Evolutionary conservation across 2,797 vertebrate genomes (phyloP), one percentile per base, ranked within the genome.

Genomic region (Chrosomus eos): DNA sequence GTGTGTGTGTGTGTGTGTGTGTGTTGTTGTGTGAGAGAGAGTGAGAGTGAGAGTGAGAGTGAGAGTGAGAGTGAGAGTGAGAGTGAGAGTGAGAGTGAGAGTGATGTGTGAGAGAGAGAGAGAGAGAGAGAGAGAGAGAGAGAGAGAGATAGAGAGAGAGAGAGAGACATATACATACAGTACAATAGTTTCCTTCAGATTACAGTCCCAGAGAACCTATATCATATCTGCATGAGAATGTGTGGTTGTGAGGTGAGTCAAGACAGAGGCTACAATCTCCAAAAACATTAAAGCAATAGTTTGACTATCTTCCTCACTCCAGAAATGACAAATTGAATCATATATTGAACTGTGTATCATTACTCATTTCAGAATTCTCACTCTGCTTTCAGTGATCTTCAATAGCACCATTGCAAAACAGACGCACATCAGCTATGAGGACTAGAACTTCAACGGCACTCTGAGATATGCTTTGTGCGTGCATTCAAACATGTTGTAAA

Each of bases 361-460:
- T 89, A 89, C 85, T 86, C 82, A 86, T 84, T 86, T 86, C 84
- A 88, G 82, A 86, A 90, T 89, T 87, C 82, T 87, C 68, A 82
- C 36, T 68, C 75, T 26, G 48, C 43, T 40, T 78, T 85, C 72
- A 71, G 67, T 86, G 87, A 86, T 91, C 86, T 82, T 75, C 71
- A 85, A 62, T 58, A 84, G 86, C 78, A 85, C 85, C 80, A 62
- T 75, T 81, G 70, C 83, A 82, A 86, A 85, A 88, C 36, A 80
- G 78, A 84, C 80, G 80, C 85, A 82, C 60, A 74, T 76, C 26
- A 76, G 75, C 70, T 88, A 88, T 81, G 79, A 87, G 60, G 60
- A 28, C 45, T 75, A 43, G 38, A 45, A 58, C 48, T 28, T 84
- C 11, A 66, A 58, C n/a, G 21, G n/a, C 83, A 62, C 40, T 13